A percentile compares a stretch with the other conserved stretches of the same genome.
Conservation (phyloP, 2,888 invertebrate genomes). For the Drymonia ruficornis region DNA sequence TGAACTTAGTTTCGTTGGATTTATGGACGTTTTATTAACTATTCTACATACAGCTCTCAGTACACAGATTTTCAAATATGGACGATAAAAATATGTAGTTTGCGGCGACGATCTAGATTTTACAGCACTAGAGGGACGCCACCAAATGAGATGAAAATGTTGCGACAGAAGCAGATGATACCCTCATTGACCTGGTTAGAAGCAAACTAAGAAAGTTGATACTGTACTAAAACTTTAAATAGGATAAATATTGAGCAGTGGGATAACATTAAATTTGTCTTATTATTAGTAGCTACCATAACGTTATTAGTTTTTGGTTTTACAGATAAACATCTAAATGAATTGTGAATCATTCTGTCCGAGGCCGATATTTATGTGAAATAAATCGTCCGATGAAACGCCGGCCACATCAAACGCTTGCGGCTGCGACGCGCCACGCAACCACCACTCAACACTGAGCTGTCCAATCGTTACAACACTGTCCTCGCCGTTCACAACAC, state of each 20-base stretch:
- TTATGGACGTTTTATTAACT: no score
- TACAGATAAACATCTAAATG: constrained; percentile 80
- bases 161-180: constrained; percentile 17
- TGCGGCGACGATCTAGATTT: constrained; percentile 8
- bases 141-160: constrained; percentile 27
- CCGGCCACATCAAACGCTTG: constrained; percentile 69
- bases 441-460: constrained; percentile 49
- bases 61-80: constrained; percentile 18
- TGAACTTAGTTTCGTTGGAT: no score
- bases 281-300: constrained; percentile 36
- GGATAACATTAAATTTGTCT: constrained; percentile 10
- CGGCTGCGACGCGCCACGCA: constrained; percentile 36
- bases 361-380: constrained; percentile 71
- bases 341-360: constrained; percentile 69
- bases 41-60: not conserved
- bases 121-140: constrained; percentile 12
- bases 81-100: constrained; percentile 4
- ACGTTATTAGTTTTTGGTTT: constrained; percentile 76
- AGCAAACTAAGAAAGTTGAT: constrained; percentile 7
- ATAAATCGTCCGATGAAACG: constrained; percentile 66
- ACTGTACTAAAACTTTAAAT: constrained; percentile 13
- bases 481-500: constrained; percentile 24
- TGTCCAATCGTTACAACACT: constrained; percentile 35
- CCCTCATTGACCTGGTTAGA: constrained; percentile 25
- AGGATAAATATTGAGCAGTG: constrained; percentile 6